Base-by-base conservation (phyloP, 2,888 invertebrate species). In the Stramonita haemastoma region DNA sequence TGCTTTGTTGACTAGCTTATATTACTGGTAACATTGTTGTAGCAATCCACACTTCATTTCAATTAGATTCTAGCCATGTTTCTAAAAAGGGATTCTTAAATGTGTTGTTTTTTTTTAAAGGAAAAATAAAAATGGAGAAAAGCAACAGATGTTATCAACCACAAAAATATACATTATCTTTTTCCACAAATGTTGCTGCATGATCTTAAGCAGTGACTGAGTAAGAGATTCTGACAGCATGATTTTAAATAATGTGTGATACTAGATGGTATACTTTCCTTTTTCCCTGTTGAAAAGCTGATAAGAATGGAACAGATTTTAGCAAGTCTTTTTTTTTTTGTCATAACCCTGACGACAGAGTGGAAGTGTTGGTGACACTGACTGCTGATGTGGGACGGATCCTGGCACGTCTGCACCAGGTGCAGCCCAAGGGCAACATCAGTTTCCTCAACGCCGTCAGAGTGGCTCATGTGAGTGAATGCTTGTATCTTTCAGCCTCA, bases 321-420 rank as follows among this genome's bases (percentile, higher is more conserved):
- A 46, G 46, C n/a, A n/a, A 46, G 8, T 46, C 46, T 46, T 8
- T 46, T 46, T 46, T 46, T 46, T 2, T 46, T 46, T 46, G 46
- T 46, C 46, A 46, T 46, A 46, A 46, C 8, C 46, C 46, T 46
- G 2, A 46, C 46, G 46, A 46, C 94, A 97, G 97, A 94, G 98
- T 98, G 26, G 98, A 99, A 96, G 99, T 99, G 66, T 96, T 99
- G 93, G 98, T 98, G 79, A 99, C 99, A 6, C 97, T 99, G 93
- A 99, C 99, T 1, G 98, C 98, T 94, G 99, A 99, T 97, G 98
- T 98, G 34, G 98, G 98, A 0, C 97, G 99, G 91, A 98, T 99
- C 95, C 97, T 99, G 93, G 98, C 99, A 1, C 99, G 99, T 96
- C 97, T 99, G 93, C 99, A 99, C 96, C 97, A 98, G 94, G 98